Conservation (phyloP, 2,113 vertebrate genomes). For the Nibea coibor region DNA sequence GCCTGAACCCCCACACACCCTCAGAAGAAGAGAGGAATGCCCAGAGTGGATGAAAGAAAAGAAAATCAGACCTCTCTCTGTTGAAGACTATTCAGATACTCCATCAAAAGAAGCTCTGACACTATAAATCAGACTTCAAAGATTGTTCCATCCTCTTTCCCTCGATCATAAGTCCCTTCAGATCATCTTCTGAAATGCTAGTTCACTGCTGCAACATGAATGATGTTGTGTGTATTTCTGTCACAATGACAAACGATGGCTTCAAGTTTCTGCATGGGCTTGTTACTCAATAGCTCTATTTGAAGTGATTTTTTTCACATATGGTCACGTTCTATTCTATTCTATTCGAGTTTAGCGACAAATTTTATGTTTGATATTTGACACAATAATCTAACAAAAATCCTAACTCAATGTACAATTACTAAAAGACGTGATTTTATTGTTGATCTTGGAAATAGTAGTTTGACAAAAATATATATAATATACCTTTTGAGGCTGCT, state of each 20-base stretch:
- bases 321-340: not conserved
- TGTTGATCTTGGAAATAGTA: not conserved
- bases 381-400: not conserved
- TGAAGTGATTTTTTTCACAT: conserved; percentile 9
- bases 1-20: conserved; percentile 7
- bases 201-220: conserved; percentile 53
- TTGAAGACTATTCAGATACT: conserved; percentile 49
- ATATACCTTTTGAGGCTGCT: no score
- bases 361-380: not conserved
- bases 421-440: no score
- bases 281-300: conserved; percentile 24
- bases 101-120: conserved; percentile 67
- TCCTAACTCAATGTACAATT: not conserved
- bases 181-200: conserved; percentile 51
- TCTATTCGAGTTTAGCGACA: not conserved
- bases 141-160: conserved; percentile 19
- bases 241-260: conserved; percentile 53
- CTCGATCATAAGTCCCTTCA: conserved; percentile 48
- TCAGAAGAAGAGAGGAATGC: conserved; percentile 45
- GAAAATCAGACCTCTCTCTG: conserved; percentile 66
- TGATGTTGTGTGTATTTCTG: conserved; percentile 52
- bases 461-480: not conserved
- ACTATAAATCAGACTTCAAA: conserved; percentile 79
- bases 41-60: conserved; percentile 67
- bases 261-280: conserved; percentile 14